phyloP scores from a whole-genome alignment of 2,888 invertebrate genomes.

The Seira ritae region DNA sequence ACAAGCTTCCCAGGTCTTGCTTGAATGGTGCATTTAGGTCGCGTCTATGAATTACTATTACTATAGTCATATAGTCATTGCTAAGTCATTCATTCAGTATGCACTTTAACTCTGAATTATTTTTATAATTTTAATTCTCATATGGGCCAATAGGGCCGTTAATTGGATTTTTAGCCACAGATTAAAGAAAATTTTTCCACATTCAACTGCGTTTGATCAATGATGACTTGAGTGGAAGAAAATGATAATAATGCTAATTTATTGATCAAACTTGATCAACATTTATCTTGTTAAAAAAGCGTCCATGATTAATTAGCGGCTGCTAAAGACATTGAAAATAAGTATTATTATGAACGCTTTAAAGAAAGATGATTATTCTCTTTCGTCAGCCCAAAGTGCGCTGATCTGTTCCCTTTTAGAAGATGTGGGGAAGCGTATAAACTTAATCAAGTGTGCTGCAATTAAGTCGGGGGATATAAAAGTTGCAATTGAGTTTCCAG shows the following conservation, averaged over 20 bases:
- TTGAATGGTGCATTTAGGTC: background rate
- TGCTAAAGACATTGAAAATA: too few species aligned
- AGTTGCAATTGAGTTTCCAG: background rate
- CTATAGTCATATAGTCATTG: background rate
- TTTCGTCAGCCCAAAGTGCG: background rate
- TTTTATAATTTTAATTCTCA: too few species aligned
- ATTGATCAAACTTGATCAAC: slow-evolving; percentile 23
- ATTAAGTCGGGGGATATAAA: too few species aligned
- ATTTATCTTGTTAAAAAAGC: slow-evolving; percentile 52
- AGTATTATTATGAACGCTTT: too few species aligned
- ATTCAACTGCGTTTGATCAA: too few species aligned
- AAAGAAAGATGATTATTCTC: too few species aligned
- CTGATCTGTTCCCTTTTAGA: background rate
- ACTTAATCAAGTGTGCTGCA: background rate
- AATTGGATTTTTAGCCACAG: too few species aligned
- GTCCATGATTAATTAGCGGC: too few species aligned
- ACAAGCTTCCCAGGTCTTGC: too few species aligned
- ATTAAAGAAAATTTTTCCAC: too few species aligned
- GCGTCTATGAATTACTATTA: background rate
- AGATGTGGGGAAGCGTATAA: slow-evolving; percentile 19
- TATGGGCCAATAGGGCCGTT: too few species aligned
- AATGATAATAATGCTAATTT: background rate
- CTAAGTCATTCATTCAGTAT: background rate
- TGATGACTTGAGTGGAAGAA: too few species aligned
- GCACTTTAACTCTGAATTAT: background rate